Evolutionary conservation across 1,140 invertebrate genomes (phyloP).

Genomic region (Caerostris darwini): DNA sequence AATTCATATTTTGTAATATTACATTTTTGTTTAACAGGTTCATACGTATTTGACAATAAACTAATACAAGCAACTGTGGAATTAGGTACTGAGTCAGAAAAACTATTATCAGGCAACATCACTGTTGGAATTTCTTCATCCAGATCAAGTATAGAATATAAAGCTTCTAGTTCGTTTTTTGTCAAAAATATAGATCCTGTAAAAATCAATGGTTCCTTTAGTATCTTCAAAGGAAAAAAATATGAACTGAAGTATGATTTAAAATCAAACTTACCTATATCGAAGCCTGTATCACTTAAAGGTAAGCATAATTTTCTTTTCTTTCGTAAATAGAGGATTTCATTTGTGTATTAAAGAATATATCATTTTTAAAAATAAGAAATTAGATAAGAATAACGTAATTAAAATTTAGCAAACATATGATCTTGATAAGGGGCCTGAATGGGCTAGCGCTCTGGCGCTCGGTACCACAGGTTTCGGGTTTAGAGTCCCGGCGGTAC

Average conservation of each 20-base stretch:
- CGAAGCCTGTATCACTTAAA: conserved; percentile 19
- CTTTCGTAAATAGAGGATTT: not conserved
- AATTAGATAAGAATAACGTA: too few relatives aligned
- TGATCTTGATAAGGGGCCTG: too few relatives aligned
- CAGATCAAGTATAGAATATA: not conserved
- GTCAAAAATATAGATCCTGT: not conserved
- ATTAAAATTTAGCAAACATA: too few relatives aligned
- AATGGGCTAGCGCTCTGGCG: too few relatives aligned
- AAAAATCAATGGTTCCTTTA: conserved; percentile 13
- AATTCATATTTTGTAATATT: not conserved
- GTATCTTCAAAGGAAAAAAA: conserved; percentile 50
- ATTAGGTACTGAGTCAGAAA: not conserved
- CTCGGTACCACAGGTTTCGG: too few relatives aligned
- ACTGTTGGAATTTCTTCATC: conserved; percentile 4
- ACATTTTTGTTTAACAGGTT: conserved; percentile 25
- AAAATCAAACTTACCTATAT: conserved; percentile 43
- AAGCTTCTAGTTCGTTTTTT: not conserved
- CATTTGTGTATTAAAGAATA: too few relatives aligned
- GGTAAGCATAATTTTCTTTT: conserved; percentile 44
- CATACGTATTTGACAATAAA: not conserved
- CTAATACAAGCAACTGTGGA: conserved; percentile 40
- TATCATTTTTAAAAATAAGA: too few relatives aligned
- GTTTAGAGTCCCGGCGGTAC: too few relatives aligned
- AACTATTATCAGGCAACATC: not conserved
- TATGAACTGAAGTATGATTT: conserved; percentile 44